Conservation (phyloP, 2,797 vertebrate genomes). For the Typhlichthys eigenmanni region DNA sequence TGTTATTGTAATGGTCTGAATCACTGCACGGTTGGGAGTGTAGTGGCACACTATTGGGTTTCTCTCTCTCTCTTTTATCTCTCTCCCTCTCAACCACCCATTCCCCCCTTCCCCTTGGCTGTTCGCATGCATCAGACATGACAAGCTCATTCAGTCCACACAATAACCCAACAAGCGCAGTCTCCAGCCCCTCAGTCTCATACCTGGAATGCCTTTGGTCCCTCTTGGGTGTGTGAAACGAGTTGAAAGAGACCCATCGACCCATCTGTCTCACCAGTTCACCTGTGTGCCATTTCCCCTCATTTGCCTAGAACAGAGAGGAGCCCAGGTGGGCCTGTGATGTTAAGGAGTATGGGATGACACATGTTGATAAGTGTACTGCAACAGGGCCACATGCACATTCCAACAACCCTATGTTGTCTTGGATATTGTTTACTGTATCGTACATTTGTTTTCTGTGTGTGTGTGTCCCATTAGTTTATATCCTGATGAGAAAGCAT, state of each 20-base stretch:
- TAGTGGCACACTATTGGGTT: slow-evolving; percentile 37
- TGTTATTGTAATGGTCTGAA: slow-evolving; percentile 33
- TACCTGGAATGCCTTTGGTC: no score
- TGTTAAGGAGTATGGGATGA: not conserved
- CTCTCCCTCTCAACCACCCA: not conserved
- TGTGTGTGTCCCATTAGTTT: slow-evolving; percentile 32
- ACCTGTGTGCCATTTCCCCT: slow-evolving; percentile 35
- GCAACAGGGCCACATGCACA: not conserved
- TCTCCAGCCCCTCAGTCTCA: no score
- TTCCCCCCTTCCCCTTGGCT: no score
- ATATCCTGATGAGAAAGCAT: slow-evolving; percentile 39
- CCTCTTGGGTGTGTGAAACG: no score
- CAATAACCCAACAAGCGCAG: no score
- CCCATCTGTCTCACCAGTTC: slow-evolving; percentile 31
- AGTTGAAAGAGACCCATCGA: no score
- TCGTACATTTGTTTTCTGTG: not conserved
- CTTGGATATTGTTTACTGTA: slow-evolving; percentile 25
- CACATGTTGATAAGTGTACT: not conserved
- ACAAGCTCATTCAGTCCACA: no score
- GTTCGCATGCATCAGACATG: no score
- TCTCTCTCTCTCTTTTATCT: slow-evolving; percentile 17
- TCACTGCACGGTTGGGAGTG: slow-evolving; percentile 25
- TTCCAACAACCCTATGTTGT: slow-evolving; percentile 18
- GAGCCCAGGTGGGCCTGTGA: slow-evolving; percentile 48
- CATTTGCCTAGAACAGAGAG: slow-evolving; percentile 23